Evolutionary conservation across 2,113 vertebrate genomes (phyloP).

Genomic region (Edolisoma coerulescens): DNA sequence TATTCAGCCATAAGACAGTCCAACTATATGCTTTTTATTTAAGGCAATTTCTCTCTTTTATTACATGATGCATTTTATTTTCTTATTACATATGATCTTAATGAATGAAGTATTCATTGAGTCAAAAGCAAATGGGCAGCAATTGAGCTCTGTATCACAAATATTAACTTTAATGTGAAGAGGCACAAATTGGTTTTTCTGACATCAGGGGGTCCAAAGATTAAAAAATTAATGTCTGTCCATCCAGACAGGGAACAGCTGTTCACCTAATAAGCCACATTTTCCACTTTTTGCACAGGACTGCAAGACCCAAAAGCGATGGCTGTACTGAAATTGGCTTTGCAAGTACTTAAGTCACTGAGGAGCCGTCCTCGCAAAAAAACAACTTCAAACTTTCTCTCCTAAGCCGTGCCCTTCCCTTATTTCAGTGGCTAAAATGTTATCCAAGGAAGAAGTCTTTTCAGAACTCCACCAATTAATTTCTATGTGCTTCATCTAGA

Average conservation of each 20-base stretch:
- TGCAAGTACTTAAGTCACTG: background rate
- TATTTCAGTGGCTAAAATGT: background rate
- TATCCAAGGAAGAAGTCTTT: background rate
- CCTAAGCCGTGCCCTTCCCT: background rate
- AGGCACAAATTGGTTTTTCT: constrained; percentile 68
- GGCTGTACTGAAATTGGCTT: background rate
- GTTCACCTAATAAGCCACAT: constrained; percentile 54
- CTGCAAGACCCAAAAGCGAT: background rate
- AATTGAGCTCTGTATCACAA: constrained; percentile 55
- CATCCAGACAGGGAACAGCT: constrained; percentile 70
- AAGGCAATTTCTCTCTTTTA: constrained; percentile 38
- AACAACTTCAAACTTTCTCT: background rate
- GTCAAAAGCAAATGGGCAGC: constrained; percentile 17
- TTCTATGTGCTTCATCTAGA: background rate
- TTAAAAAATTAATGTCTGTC: constrained; percentile 72
- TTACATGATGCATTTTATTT: constrained; percentile 60
- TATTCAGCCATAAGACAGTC: constrained; percentile 29
- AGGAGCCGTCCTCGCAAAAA: background rate
- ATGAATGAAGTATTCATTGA: constrained; percentile 43
- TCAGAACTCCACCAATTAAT: background rate
- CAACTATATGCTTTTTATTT: constrained; percentile 46
- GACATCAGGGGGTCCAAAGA: constrained; percentile 55
- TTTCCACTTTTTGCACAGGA: constrained; percentile 24
- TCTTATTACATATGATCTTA: constrained; percentile 57
- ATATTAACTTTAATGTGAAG: constrained; percentile 71